Evolutionary conservation across 2,888 invertebrate species (phyloP).

Genomic region (Tetanocera ferruginea): DNA sequence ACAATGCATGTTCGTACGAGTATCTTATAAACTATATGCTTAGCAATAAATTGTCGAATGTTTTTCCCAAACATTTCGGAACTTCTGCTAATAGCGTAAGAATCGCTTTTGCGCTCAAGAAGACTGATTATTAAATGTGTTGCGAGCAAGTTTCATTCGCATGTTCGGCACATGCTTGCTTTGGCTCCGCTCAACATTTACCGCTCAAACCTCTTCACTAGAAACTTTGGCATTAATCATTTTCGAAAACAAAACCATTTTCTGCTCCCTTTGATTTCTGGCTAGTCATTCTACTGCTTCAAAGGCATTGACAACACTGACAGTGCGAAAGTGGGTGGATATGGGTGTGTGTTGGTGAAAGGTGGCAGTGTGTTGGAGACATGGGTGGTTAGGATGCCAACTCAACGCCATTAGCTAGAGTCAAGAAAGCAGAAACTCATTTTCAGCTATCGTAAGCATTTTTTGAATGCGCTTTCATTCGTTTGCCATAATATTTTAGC

Average conservation of each 20-base stretch:
- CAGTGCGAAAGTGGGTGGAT: neutral
- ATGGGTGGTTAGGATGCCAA: neutral
- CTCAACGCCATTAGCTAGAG: conserved; percentile 36
- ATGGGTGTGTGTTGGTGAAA: neutral
- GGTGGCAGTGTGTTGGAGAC: neutral
- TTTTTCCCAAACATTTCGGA: too few relatives aligned
- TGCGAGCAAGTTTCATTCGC: neutral
- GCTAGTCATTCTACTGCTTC: neutral
- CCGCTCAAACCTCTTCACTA: neutral
- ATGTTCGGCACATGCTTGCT: neutral
- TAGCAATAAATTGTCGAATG: too few relatives aligned
- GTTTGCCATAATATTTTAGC: conserved; percentile 23
- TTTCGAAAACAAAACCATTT: conserved; percentile 39
- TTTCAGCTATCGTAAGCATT: conserved; percentile 42
- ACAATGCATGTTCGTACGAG: too few relatives aligned
- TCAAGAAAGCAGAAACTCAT: conserved; percentile 41
- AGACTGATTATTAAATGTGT: too few relatives aligned
- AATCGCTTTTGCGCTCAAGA: too few relatives aligned
- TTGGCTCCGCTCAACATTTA: neutral
- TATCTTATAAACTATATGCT: too few relatives aligned
- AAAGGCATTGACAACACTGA: conserved; percentile 14
- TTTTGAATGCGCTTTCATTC: conserved; percentile 34
- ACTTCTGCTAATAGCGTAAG: neutral
- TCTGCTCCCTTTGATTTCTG: conserved; percentile 20
- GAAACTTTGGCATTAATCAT: conserved; percentile 37